These are phyloP conservation scores for Hofmannophila pseudospretella DNA, from an alignment of 2,888 invertebrate genomes.

Conservation along the genomic window DNA sequence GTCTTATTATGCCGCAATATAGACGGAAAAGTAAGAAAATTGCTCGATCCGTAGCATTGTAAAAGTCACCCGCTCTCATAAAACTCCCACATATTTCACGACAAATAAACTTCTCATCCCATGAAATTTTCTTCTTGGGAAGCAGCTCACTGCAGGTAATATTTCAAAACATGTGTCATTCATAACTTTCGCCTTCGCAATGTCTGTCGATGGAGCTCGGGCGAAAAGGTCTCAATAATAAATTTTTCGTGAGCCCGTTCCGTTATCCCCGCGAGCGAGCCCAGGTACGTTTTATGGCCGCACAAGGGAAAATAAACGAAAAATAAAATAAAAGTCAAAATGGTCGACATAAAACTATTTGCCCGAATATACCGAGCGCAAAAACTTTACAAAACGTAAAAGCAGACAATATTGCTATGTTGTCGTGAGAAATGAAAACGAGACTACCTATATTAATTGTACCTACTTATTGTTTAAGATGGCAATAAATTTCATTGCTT, in stretches of 20 bases:
- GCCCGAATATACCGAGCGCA: conserved; percentile 53
- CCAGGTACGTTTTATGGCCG: conserved; percentile 77
- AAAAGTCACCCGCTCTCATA: conserved; percentile 66
- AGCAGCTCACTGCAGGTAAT: conserved; percentile 75
- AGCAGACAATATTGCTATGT: conserved; percentile 32
- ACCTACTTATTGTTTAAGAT: too few relatives aligned
- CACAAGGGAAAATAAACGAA: conserved; percentile 76
- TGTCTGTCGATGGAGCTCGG: conserved; percentile 75
- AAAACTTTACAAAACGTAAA: conserved; percentile 53
- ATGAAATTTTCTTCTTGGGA: conserved; percentile 66
- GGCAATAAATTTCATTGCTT: too few relatives aligned
- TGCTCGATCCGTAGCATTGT: conserved; percentile 69
- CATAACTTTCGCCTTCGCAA: conserved; percentile 77
- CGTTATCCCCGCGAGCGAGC: conserved; percentile 71
- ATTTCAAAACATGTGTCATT: conserved; percentile 79
- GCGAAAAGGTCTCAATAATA: conserved; percentile 77
- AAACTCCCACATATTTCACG: conserved; percentile 76
- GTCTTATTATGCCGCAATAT: conserved; percentile 60
- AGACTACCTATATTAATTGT: too few relatives aligned
- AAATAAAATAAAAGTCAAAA: conserved; percentile 78
- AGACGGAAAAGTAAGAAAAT: conserved; percentile 61
- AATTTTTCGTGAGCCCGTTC: conserved; percentile 74
- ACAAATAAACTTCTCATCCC: conserved; percentile 76
- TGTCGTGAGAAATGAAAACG: conserved; percentile 29
- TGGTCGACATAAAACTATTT: conserved; percentile 75